phyloP scores from a whole-genome alignment of 2,888 invertebrate genomes.

The Myopa testacea region DNA sequence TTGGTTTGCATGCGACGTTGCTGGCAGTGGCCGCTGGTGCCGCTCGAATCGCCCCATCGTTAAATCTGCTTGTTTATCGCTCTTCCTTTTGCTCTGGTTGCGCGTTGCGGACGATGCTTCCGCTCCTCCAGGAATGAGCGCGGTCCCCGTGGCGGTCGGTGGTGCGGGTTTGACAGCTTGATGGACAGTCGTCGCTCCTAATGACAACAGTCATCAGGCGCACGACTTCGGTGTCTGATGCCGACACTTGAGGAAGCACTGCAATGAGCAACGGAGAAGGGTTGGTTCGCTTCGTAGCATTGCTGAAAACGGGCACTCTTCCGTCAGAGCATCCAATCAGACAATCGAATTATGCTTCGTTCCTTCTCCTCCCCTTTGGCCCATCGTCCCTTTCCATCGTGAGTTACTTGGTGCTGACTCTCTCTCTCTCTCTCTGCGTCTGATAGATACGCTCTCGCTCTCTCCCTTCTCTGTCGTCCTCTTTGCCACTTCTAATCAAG shows the following conservation, averaged over 20 bases:
- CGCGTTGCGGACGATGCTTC: not conserved
- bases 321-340: not conserved
- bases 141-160: not conserved
- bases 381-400: not conserved
- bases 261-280: not conserved
- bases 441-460: not conserved
- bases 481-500: not conserved
- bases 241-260: not conserved
- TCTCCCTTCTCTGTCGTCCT: not conserved
- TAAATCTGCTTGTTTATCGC: conserved; percentile 9
- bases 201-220: not conserved
- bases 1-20: conserved; percentile 42
- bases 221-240: not conserved
- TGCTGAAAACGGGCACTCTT: not conserved
- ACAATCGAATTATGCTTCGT: not conserved
- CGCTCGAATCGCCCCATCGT: conserved; percentile 23
- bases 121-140: not conserved
- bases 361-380: not conserved
- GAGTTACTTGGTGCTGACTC: not conserved
- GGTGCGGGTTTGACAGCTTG: not conserved
- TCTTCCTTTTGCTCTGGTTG: conserved; percentile 5
- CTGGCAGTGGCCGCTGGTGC: conserved; percentile 26
- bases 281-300: not conserved
- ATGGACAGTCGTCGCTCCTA: not conserved
- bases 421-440: not conserved